These are phyloP conservation scores for Acanthurus lineatus DNA, from an alignment of 2,797 vertebrate species.

Conservation along the genomic window DNA sequence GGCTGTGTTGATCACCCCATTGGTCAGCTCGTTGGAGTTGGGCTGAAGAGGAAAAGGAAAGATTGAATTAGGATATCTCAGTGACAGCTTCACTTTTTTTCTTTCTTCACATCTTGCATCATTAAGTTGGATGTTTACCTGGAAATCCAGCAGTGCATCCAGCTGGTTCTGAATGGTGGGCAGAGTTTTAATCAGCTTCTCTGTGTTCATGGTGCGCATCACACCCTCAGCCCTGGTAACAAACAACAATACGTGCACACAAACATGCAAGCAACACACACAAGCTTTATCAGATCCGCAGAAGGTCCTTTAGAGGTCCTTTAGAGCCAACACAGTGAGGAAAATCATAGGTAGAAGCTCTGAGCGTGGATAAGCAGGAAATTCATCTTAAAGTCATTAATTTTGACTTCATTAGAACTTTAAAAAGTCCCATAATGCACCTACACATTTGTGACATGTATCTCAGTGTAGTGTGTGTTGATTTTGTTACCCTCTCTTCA, in stretches of 20 bases:
- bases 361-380: background rate
- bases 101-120: background rate
- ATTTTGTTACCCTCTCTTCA: constrained; percentile 93
- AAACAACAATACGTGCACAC: constrained; percentile 19
- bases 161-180: constrained; percentile 96
- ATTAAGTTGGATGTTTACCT: constrained; percentile 80
- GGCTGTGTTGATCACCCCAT: constrained; percentile 94
- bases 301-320: background rate
- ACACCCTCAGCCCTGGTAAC: constrained; percentile 89
- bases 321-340: background rate
- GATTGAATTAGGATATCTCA: background rate
- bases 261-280: constrained; percentile 31
- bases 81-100: background rate
- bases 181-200: constrained; percentile 95
- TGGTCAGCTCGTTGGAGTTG: constrained; percentile 94
- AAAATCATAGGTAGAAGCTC: background rate
- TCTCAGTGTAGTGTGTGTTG: constrained; percentile 12
- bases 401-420: no score
- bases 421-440: background rate
- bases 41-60: constrained; percentile 81
- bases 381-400: no score
- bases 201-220: constrained; percentile 96
- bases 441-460: background rate
- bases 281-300: constrained; percentile 14
- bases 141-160: constrained; percentile 95